Evolutionary conservation across 2,888 invertebrate species (phyloP).

Genomic region (Lamellibrachia satsuma): DNA sequence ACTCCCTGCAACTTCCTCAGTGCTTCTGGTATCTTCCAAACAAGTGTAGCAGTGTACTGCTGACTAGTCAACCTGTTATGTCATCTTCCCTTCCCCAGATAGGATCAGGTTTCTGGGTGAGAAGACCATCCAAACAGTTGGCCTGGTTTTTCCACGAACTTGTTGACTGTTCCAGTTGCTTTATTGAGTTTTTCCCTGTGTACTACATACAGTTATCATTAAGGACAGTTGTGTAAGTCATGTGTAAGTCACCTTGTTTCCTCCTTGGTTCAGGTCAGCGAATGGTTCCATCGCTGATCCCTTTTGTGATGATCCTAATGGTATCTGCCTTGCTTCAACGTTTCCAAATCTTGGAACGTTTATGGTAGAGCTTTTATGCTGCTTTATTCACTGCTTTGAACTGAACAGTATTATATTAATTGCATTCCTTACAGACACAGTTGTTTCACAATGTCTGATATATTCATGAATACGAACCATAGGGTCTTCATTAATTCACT

Average conservation of each 20-base stretch:
- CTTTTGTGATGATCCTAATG: neutral
- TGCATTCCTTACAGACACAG: neutral
- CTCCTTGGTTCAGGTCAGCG: neutral
- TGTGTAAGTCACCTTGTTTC: neutral
- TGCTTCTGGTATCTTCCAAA: neutral
- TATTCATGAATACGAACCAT: neutral
- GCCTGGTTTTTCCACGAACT: neutral
- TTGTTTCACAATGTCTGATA: neutral
- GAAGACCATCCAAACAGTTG: neutral
- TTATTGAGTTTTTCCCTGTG: neutral
- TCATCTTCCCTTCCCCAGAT: neutral
- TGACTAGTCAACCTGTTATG: neutral
- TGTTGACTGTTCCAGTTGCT: neutral
- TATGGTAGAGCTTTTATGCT: neutral
- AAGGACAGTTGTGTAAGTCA: neutral
- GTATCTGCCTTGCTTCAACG: neutral
- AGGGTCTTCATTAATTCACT: neutral
- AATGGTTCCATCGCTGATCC: neutral
- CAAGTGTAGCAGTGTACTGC: neutral
- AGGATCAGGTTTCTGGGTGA: neutral
- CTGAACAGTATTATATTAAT: neutral
- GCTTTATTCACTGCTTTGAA: neutral
- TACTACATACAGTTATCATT: neutral
- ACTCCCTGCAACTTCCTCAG: neutral
- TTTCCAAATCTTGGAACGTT: neutral